A percentile compares a stretch with the other conserved stretches of the same genome.
Conservation (phyloP, 2,113 vertebrate genomes). For the Mesocricetus auratus region DNA sequence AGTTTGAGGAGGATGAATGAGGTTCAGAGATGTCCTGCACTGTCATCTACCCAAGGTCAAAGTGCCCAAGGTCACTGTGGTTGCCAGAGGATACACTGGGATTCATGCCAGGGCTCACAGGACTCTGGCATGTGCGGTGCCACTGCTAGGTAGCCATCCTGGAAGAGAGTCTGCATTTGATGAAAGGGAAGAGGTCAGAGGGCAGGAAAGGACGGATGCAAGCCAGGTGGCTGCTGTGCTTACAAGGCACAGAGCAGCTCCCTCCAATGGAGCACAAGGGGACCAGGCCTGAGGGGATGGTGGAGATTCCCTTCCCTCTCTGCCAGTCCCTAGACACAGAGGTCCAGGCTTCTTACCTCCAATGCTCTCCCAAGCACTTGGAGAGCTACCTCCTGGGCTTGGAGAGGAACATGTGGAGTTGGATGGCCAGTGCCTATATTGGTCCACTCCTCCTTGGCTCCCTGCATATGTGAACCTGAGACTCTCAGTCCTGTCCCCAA, state of each 20-base stretch:
- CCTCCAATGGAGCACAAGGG: rapidly evolving
- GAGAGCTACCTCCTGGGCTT: neutral
- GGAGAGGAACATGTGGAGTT: neutral
- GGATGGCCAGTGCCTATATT: too few relatives aligned
- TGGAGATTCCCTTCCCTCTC: neutral
- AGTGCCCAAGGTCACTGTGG: neutral
- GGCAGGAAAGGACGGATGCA: neutral
- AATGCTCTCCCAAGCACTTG: neutral
- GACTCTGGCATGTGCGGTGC: neutral
- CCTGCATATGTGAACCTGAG: neutral
- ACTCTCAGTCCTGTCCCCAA: neutral
- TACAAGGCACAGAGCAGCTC: neutral
- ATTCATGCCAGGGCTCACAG: neutral
- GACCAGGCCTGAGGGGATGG: too few relatives aligned
- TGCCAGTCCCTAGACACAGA: neutral
- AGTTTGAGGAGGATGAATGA: neutral
- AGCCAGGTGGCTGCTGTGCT: neutral
- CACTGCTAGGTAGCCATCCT: neutral
- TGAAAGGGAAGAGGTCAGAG: neutral
- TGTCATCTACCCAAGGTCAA: neutral
- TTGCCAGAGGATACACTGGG: neutral
- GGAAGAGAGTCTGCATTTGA: neutral
- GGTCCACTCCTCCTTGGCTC: neutral
- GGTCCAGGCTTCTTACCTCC: too few relatives aligned
- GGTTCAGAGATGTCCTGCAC: neutral